A percentile compares a stretch with the other conserved stretches of the same genome.
These are phyloP conservation scores for Sebastiscus albofasciatus DNA, from an alignment of 2,797 vertebrate genomes.

Conservation along the genomic window DNA sequence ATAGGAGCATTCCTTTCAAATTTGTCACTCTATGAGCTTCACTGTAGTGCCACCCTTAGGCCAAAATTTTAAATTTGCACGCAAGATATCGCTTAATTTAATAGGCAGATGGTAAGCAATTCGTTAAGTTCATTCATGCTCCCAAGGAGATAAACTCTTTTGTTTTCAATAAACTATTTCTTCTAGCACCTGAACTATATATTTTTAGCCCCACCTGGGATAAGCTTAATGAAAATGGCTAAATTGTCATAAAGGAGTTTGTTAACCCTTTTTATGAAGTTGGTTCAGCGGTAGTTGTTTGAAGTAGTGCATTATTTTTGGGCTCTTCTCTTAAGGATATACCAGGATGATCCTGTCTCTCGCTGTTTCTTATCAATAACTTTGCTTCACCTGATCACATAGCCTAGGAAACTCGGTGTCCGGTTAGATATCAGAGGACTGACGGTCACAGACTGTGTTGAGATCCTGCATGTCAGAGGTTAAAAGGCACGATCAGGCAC, in stretches of 20 bases:
- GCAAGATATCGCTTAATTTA: background rate
- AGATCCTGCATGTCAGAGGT: conserved; percentile 58
- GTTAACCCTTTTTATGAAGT: background rate
- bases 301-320: background rate
- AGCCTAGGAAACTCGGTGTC: background rate
- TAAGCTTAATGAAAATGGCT: background rate
- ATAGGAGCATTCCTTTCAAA: background rate
- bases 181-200: background rate
- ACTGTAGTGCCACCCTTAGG: background rate
- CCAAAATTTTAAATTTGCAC: background rate
- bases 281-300: background rate
- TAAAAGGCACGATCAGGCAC: conserved; percentile 71
- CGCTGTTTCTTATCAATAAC: background rate
- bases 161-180: background rate
- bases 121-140: background rate
- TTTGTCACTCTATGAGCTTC: background rate
- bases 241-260: background rate
- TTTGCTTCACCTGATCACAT: background rate
- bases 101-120: background rate
- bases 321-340: background rate
- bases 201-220: background rate
- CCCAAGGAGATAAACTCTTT: background rate
- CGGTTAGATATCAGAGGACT: conserved; percentile 5
- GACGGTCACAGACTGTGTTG: conserved; percentile 27
- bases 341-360: background rate